Base-by-base conservation (phyloP, 2,113 vertebrate species). In the Asarcornis scutulata region DNA sequence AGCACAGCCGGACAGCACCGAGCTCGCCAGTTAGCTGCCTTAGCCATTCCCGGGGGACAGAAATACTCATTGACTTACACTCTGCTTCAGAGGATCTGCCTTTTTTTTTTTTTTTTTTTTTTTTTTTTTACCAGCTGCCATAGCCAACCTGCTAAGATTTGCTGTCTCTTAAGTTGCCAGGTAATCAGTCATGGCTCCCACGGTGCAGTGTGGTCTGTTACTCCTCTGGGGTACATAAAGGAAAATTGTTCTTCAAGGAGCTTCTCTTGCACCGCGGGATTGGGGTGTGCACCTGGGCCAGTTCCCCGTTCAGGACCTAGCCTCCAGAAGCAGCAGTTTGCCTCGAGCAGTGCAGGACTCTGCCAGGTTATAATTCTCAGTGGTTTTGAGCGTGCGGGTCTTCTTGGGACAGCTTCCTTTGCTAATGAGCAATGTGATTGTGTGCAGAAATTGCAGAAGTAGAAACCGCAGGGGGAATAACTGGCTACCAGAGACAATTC, bases 381-480 rank as follows among this genome's bases (percentile, higher is more conserved):
- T 5, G 4, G 10, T 79, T 17, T 59, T 23, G 52, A 55, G 56
- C 7, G 9, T 56, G 52, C 29, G 55, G 46, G 18, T 42, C 36
- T 52, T 32, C 52, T 31, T 5, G 2, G 77, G 58, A 21, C 74
- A 46, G 40, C n/a, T 81, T 95, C 64, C 72, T 92, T 68, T 73
- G 53, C 66, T 55, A 27, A 12, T 58, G 46, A 72, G 78, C 31
- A 78, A 31, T 23, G 40, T 7, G 14, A 17, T 60, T 68, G n/a
- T 5, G 7, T 40, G 38, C 53, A 42, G 77, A 82, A 89, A 96
- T 89, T 96, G 91, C 92, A 75, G 97, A 97, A 96, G 77, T 94
- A 44, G 83, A 91, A 97, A 75, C 42, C 48, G 20, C 4, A 7
- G 59, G 46, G 73, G 90, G 85, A 93, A 77, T 66, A 91, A 86